phyloP scores from a whole-genome alignment of 2,888 invertebrate species.

The Odontothrips loti region DNA sequence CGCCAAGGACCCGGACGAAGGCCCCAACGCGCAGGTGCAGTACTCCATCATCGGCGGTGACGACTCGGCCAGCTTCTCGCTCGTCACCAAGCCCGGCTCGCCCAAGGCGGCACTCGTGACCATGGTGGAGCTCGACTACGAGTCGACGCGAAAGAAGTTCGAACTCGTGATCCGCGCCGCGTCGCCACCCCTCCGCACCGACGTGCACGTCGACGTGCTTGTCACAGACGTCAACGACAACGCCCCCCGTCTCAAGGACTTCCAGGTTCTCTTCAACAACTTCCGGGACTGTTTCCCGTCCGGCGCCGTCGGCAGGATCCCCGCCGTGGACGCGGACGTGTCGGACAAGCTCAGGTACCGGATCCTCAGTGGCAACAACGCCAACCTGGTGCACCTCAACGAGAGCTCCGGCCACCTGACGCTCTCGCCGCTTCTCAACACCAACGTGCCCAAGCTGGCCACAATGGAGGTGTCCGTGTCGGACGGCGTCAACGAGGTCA shows the following conservation, averaged over 20 bases:
- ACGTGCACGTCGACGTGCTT: constrained; percentile 80
- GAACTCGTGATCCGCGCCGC: constrained; percentile 85
- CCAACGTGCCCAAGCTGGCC: constrained; percentile 89
- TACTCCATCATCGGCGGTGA: constrained; percentile 94
- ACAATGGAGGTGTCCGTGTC: constrained; percentile 91
- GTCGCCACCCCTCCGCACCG: constrained; percentile 82
- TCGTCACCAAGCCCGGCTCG: constrained; percentile 74
- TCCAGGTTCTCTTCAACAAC: constrained; percentile 89
- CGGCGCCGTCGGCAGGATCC: constrained; percentile 85
- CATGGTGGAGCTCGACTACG: constrained; percentile 90
- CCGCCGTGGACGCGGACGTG: constrained; percentile 92
- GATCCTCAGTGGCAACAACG: constrained; percentile 88
- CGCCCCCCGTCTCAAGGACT: constrained; percentile 85
- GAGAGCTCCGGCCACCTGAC: constrained; percentile 77
- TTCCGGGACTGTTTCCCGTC: constrained; percentile 90
- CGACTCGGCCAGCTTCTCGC: constrained; percentile 78
- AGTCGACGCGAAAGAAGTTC: constrained; percentile 86
- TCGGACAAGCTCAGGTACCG: constrained; percentile 78
- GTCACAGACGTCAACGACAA: constrained; percentile 96
- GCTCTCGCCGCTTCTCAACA: constrained; percentile 87
- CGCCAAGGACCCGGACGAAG: constrained; percentile 90
- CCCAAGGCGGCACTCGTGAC: constrained; percentile 85
- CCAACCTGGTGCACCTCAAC: constrained; percentile 79
- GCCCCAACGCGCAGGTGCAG: constrained; percentile 83
- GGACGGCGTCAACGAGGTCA: constrained; percentile 92